These are phyloP conservation scores for Clarias laeviceps DNA, from an alignment of 2,797 vertebrate species.

Conservation along the genomic window DNA sequence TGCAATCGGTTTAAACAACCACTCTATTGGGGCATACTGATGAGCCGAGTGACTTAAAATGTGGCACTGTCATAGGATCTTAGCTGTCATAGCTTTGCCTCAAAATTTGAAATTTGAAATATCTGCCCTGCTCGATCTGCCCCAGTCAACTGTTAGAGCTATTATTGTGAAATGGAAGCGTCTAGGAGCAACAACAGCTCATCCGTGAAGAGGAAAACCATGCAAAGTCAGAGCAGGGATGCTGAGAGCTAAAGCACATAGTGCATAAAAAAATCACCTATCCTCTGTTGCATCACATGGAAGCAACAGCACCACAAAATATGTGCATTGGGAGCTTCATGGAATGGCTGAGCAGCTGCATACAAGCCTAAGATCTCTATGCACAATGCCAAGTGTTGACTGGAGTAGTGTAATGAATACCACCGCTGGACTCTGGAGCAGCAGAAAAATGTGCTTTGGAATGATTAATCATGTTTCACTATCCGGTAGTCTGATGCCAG, in stretches of 20 bases:
- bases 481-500: neutral
- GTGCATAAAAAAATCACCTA: neutral
- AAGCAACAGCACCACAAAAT: neutral
- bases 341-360: neutral
- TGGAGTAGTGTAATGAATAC: neutral
- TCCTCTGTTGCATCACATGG: conserved; percentile 1
- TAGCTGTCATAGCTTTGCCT: neutral
- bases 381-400: neutral
- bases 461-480: conserved; percentile 3
- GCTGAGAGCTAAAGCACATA: neutral
- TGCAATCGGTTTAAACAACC: neutral
- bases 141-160: neutral
- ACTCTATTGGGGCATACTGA: neutral
- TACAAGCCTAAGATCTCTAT: neutral
- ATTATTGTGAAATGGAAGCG: neutral
- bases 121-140: neutral
- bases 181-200: neutral
- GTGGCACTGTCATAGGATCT: neutral
- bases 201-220: too few species aligned
- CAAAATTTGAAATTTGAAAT: neutral
- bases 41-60: neutral
- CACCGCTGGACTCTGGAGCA: neutral
- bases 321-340: neutral
- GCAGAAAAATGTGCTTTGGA: neutral
- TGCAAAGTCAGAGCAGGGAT: neutral